Base-by-base conservation (phyloP, 2,888 invertebrate genomes). In the Acleris cristana region DNA sequence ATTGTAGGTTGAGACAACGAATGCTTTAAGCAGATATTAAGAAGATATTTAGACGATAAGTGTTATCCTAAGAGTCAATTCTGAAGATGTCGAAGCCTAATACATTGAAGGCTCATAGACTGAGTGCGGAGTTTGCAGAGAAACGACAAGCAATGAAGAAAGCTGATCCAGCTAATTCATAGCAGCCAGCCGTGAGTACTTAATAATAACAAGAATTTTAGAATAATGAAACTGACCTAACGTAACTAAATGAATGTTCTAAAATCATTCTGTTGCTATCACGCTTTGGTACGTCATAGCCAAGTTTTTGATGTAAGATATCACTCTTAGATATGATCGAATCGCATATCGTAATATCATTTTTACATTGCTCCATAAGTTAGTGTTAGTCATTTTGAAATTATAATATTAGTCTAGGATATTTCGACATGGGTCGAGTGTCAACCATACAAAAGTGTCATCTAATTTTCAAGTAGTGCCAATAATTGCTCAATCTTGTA, bases 181-280 rank as follows among this genome's bases (percentile, higher is more conserved):
- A 92, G 92, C 92, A 92, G 85, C 85, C 89, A 89, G 86, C 92
- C 80, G 92, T 92, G 73, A 92, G 92, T 92, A 75, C 26, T 51
- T 48, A 1, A 21, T 23, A 44, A 51, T 7, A 56, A 58, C 26
- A 18, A 8, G 5, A 16, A 21, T 19, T 44, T 44, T 40, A 14
- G 40, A 7, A 18, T 26, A 51, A 26, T 44, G 26, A 21, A 34
- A 53, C 62, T 62, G 66, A 57, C 67, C 67, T 67, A 49, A 57
- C 57, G n/a, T 67, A 63, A 67, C 53, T 53, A n/a, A 23, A 16
- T 44, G 55, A 45, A 18, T 14, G 8, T 59, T 49, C 49, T 21
- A 58, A 16, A 10, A 61, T 56, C 52, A 34, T 8, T 66, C 53
- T 44, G 55, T 65, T 69, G 21, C 45, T 63, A 63, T 40, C 63